Evolutionary conservation across 2,888 invertebrate species (phyloP).

Genomic region (Diaperis boleti): DNA sequence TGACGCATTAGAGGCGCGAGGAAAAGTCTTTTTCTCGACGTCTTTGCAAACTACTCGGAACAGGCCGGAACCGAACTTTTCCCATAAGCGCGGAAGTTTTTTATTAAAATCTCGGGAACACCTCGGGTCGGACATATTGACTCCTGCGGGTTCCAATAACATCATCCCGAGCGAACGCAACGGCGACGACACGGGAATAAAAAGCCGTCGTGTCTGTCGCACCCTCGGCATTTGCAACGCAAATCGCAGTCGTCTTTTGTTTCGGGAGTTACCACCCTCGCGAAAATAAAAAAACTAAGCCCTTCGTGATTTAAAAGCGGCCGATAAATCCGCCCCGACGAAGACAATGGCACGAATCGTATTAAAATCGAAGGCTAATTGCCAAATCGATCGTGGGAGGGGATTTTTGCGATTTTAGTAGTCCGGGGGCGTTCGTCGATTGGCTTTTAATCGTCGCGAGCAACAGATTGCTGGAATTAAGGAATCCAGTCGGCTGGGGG

Average conservation of each 20-base stretch:
- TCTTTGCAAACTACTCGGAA: slow-evolving; percentile 36
- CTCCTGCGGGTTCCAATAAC: background rate
- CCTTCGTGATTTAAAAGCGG: too few species aligned
- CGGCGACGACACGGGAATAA: background rate
- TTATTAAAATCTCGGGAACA: slow-evolving; percentile 31
- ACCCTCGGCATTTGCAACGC: slow-evolving; percentile 1
- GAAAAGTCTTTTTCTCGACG: slow-evolving; percentile 19
- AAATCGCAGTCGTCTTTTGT: background rate
- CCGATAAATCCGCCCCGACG: background rate
- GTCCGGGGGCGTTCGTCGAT: background rate
- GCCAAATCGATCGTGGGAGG: slow-evolving; percentile 20
- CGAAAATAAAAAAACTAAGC: slow-evolving; percentile 15
- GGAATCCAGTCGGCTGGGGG: too few species aligned
- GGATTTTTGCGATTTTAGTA: background rate
- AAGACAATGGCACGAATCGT: slow-evolving; percentile 19
- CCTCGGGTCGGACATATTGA: slow-evolving; percentile 7
- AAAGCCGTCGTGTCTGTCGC: slow-evolving; percentile 6
- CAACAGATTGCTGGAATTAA: slow-evolving; percentile 20
- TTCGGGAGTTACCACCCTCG: slow-evolving; percentile 1
- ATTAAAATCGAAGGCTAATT: slow-evolving; percentile 31
- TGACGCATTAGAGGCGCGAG: background rate
- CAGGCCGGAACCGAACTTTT: slow-evolving; percentile 27
- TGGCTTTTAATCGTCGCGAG: background rate
- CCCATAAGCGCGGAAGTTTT: slow-evolving; percentile 36
- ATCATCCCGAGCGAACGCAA: background rate